Conservation (phyloP, 1,140 invertebrate genomes). For the Pantala flavescens region DNA sequence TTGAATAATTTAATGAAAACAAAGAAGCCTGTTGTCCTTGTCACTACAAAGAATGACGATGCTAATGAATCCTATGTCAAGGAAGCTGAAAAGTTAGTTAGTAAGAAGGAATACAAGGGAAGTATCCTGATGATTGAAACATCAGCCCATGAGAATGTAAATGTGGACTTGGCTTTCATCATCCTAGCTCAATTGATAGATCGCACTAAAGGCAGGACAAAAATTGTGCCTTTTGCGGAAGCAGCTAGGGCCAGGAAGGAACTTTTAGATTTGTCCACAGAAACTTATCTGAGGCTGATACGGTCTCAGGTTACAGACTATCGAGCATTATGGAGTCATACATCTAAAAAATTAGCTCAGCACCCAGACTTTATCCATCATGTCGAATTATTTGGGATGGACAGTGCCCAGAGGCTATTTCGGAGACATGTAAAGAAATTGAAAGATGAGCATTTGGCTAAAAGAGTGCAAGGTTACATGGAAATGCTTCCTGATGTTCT, state of each 20-base stretch:
- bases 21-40: slow-evolving; percentile 91
- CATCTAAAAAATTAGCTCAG: slow-evolving; percentile 73
- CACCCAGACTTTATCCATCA: slow-evolving; percentile 85
- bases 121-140: slow-evolving; percentile 85
- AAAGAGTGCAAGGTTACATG: slow-evolving; percentile 70
- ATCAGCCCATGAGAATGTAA: slow-evolving; percentile 93
- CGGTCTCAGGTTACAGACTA: slow-evolving; percentile 70
- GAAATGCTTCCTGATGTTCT: slow-evolving; percentile 68
- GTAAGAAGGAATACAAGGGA: slow-evolving; percentile 85
- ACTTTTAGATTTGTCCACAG: slow-evolving; percentile 75
- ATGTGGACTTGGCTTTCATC: slow-evolving; percentile 89
- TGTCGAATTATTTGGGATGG: slow-evolving; percentile 81
- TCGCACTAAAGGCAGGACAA: slow-evolving; percentile 52
- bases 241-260: slow-evolving; percentile 78
- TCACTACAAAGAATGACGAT: slow-evolving; percentile 95
- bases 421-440: slow-evolving; percentile 71
- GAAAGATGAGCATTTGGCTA: slow-evolving; percentile 72
- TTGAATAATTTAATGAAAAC: slow-evolving; percentile 77
- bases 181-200: slow-evolving; percentile 87
- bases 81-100: slow-evolving; percentile 79
- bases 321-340: slow-evolving; percentile 75
- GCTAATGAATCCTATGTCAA: slow-evolving; percentile 75
- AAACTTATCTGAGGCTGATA: slow-evolving; percentile 75
- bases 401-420: slow-evolving; percentile 70
- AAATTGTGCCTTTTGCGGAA: slow-evolving; percentile 76